Evolutionary conservation across 2,888 invertebrate genomes (phyloP).

Genomic region (Celastrina argiolus): DNA sequence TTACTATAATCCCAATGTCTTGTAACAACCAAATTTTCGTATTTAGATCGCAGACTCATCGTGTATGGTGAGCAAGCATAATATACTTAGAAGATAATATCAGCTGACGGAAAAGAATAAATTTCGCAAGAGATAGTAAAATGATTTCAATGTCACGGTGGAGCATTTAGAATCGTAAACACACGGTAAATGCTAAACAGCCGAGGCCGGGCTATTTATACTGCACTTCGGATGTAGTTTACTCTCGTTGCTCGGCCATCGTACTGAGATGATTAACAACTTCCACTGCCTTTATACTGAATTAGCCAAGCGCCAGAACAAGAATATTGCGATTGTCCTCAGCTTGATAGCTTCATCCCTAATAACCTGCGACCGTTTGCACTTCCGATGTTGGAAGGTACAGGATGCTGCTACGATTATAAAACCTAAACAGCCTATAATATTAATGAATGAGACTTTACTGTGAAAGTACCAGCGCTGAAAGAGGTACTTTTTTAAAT

Average conservation of each 20-base stretch:
- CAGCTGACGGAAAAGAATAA: not conserved
- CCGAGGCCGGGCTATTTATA: conserved; percentile 38
- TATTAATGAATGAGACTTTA: no score
- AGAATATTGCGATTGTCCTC: not conserved
- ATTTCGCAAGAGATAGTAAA: conserved; percentile 3
- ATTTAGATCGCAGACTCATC: no score
- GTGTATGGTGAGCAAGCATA: no score
- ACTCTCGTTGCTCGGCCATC: conserved; percentile 30
- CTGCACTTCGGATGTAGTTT: conserved; percentile 37
- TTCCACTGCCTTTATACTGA: conserved; percentile 2
- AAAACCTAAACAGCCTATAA: no score
- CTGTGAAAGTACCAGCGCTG: no score
- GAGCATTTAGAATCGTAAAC: conserved; percentile 32
- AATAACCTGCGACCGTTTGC: not conserved
- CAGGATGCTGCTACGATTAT: not conserved
- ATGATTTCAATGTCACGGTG: conserved; percentile 17
- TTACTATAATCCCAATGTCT: no score
- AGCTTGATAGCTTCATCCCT: not conserved
- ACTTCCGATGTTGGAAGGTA: not conserved
- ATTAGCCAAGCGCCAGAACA: not conserved
- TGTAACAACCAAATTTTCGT: no score
- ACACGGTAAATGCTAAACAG: not conserved
- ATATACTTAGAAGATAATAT: no score
- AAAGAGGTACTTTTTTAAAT: no score
- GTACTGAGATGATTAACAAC: not conserved